Conservation (phyloP, 1,140 invertebrate species). For the Tetragnatha versicolor region DNA sequence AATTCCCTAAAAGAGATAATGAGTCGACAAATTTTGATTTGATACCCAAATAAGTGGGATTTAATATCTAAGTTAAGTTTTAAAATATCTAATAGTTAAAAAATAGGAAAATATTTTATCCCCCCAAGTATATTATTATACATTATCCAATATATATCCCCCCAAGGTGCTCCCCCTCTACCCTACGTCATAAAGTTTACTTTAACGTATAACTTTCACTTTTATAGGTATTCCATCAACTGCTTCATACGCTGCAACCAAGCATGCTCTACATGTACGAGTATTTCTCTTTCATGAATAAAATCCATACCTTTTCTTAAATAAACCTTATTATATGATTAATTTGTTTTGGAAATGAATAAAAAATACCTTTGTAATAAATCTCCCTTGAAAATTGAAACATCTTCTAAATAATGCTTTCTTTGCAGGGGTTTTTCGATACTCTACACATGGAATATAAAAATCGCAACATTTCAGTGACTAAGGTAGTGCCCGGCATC, state of each 20-base stretch:
- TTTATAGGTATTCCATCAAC: conserved; percentile 74
- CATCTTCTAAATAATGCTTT: background rate
- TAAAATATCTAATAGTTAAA: no score
- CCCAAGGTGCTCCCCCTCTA: no score
- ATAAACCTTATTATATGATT: background rate
- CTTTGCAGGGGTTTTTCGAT: conserved; percentile 72
- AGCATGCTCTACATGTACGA: conserved; percentile 77
- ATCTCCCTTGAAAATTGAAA: background rate
- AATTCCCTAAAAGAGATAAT: no score
- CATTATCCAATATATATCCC: no score
- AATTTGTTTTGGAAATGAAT: background rate
- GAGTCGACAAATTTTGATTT: no score
- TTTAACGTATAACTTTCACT: no score
- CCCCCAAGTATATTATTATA: no score
- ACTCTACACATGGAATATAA: conserved; percentile 69
- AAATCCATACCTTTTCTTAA: no score
- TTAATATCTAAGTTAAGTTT: no score
- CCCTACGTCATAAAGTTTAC: no score
- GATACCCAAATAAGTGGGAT: no score
- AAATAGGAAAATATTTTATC: no score
- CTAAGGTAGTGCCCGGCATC: conserved; percentile 19
- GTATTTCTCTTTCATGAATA: background rate
- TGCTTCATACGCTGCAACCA: conserved; percentile 77
- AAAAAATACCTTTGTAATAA: background rate
- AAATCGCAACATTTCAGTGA: conserved; percentile 7